A percentile compares a stretch with the other conserved stretches of the same genome.
Evolutionary conservation across 2,888 invertebrate species (phyloP).

Genomic region (Patella pellucida): DNA sequence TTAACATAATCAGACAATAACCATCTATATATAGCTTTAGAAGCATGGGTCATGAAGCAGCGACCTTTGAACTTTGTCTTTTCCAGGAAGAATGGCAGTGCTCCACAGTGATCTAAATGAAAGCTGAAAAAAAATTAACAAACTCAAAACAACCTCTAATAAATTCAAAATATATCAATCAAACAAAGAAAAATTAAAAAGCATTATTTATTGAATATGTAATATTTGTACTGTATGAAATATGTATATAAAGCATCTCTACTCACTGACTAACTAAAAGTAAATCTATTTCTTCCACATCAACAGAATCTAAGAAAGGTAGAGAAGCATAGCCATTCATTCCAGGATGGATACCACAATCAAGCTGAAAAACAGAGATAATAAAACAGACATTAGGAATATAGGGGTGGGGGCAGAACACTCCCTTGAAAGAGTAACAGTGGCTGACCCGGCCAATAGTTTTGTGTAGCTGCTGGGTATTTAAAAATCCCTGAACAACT

Average conservation of each 20-base stretch:
- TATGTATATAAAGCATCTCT: not conserved
- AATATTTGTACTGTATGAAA: no score
- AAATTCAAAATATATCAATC: not conserved
- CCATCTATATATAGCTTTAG: constrained; percentile 99
- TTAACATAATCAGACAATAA: constrained; percentile 98
- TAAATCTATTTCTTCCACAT: constrained; percentile 94
- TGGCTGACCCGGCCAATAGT: no score
- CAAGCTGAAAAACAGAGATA: constrained; percentile 76
- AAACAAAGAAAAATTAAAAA: no score
- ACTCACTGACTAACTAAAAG: constrained; percentile 90
- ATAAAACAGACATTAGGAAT: no score
- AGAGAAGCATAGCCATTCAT: constrained; percentile 94
- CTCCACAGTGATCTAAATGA: constrained; percentile 98
- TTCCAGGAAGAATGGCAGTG: constrained; percentile 95
- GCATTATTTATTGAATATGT: no score
- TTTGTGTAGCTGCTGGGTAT: no score
- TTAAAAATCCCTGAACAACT: no score
- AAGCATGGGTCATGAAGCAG: constrained; percentile 99
- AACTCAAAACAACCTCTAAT: not conserved
- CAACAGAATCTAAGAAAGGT: constrained; percentile 97
- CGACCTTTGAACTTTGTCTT: constrained; percentile 98
- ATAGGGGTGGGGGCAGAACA: no score
- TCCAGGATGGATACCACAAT: constrained; percentile 99
- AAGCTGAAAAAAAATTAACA: constrained; percentile 78
- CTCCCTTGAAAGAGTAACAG: no score